Evolutionary conservation across 2,797 vertebrate species (phyloP).

Genomic region (Lagorchestes hirsutus): DNA sequence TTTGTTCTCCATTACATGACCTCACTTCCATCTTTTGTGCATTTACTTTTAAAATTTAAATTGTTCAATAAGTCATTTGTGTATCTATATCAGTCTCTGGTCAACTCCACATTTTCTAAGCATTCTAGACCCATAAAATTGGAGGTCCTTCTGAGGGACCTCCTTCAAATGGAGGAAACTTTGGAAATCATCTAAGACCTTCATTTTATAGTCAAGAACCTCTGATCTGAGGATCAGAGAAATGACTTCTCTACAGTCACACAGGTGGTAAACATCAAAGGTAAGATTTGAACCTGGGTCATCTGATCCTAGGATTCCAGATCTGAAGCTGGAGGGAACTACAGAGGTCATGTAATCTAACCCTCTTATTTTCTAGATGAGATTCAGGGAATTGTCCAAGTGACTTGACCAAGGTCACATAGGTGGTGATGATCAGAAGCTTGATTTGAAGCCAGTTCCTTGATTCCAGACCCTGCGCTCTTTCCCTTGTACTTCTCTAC

Average conservation of each 20-base stretch:
- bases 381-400: neutral
- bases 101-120: neutral
- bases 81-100: neutral
- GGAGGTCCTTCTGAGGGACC: neutral
- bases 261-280: neutral
- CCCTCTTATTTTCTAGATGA: neutral
- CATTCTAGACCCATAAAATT: neutral
- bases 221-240: neutral
- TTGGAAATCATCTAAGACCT: neutral
- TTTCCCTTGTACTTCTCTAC: neutral
- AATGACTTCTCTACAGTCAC: neutral
- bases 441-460: neutral
- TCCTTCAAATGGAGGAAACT: neutral
- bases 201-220: neutral
- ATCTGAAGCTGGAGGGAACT: neutral
- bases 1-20: neutral
- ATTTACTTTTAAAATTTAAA: neutral
- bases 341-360: neutral
- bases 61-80: neutral
- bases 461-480: neutral
- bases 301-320: neutral
- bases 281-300: neutral
- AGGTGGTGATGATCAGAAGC: neutral
- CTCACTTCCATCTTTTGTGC: neutral
- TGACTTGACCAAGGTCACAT: neutral